Percentiles rank a stretch among this genome's conserved stretches.
Conservation (phyloP, 2,113 vertebrate genomes). For the Stomatorhinus ivindoensis region DNA sequence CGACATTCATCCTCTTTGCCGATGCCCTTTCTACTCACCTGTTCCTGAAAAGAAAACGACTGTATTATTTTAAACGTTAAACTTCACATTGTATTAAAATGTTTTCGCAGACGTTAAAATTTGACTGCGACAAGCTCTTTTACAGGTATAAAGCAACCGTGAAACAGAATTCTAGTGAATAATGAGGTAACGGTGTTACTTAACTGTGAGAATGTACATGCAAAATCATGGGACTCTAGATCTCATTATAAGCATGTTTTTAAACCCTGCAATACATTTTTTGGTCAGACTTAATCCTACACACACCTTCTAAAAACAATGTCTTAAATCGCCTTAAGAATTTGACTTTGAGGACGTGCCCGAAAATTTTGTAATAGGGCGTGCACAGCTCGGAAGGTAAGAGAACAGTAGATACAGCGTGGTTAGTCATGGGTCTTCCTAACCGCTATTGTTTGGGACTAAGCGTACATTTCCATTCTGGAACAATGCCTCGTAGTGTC, state of each 20-base stretch:
- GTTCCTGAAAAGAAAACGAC: background rate
- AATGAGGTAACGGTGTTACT: too few species aligned
- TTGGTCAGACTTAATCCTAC: background rate
- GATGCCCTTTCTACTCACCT: background rate
- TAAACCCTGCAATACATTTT: background rate
- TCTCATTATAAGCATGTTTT: background rate
- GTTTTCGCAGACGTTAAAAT: too few species aligned
- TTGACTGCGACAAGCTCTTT: background rate
- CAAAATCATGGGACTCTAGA: background rate
- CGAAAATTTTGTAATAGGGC: background rate
- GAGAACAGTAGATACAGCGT: background rate
- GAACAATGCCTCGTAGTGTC: slow-evolving; percentile 12
- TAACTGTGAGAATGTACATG: background rate
- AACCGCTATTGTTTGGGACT: slow-evolving; percentile 13
- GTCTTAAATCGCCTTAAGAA: too few species aligned
- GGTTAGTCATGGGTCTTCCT: background rate
- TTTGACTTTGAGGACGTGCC: background rate
- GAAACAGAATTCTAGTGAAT: too few species aligned
- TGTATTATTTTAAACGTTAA: too few species aligned
- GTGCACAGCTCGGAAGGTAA: background rate
- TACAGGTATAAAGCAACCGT: background rate
- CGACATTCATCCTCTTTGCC: background rate
- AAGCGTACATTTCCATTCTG: slow-evolving; percentile 6
- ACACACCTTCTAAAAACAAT: background rate
- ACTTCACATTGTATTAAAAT: too few species aligned